Conservation (phyloP, 2,888 invertebrate species). For the Andricus curvator region DNA sequence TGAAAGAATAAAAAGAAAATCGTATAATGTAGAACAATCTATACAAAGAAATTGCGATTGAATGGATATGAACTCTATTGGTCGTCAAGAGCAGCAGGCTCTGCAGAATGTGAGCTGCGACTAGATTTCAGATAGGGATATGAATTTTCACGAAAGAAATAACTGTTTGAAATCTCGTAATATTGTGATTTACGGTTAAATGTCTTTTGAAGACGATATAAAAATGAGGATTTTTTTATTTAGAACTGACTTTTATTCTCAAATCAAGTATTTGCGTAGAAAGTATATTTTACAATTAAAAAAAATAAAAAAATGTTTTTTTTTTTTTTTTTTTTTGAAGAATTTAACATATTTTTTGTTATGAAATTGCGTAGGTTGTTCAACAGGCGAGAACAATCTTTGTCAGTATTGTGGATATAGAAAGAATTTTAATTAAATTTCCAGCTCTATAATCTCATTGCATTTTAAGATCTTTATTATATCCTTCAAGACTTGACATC, state of each 20-base stretch:
- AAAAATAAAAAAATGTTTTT: not conserved
- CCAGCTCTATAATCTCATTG: no score
- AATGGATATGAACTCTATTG: slow-evolving; percentile 9
- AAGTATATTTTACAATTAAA: not conserved
- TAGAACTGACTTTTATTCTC: not conserved
- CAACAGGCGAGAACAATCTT: no score
- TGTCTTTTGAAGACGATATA: not conserved
- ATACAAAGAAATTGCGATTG: slow-evolving; percentile 16
- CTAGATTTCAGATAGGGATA: not conserved
- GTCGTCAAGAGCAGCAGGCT: not conserved
- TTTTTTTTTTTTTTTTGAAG: not conserved
- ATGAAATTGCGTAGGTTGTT: no score
- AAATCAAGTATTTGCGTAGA: not conserved
- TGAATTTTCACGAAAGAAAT: not conserved
- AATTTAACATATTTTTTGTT: no score
- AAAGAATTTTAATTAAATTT: no score
- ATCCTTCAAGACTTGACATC: no score
- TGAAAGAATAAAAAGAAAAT: not conserved
- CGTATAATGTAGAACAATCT: not conserved
- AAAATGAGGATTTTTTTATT: not conserved
- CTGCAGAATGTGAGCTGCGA: not conserved
- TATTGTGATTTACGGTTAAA: not conserved
- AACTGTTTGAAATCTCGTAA: no score
- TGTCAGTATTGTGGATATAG: no score
- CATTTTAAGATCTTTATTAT: no score